phyloP scores from a whole-genome alignment of 2,113 vertebrate species.

The Fulmarus glacialis region DNA sequence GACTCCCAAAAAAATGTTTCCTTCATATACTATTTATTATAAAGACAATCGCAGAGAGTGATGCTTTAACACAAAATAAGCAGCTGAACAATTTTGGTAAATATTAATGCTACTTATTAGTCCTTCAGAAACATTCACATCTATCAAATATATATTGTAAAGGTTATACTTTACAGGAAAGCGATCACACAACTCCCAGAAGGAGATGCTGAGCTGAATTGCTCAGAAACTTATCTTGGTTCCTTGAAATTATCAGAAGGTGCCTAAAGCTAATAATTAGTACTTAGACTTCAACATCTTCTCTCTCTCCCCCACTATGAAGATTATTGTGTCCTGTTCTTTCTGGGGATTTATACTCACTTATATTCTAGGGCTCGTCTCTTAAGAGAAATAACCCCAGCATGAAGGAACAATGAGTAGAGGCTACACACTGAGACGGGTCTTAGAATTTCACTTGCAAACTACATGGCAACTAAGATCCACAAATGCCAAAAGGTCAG shows the following conservation, averaged over 20 bases:
- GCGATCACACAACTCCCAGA: not conserved
- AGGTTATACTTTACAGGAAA: not conserved
- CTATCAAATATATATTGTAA: not conserved
- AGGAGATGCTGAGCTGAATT: not conserved
- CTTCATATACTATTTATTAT: not conserved
- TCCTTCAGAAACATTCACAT: not conserved
- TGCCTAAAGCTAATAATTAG: constrained; percentile 12
- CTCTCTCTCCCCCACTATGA: not conserved
- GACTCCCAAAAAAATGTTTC: not conserved
- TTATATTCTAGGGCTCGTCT: not conserved
- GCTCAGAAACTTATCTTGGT: not conserved
- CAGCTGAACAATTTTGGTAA: not conserved
- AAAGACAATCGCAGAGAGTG: not conserved
- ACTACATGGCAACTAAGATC: not conserved
- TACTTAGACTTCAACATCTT: not conserved
- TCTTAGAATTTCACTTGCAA: not conserved
- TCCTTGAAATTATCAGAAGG: not conserved
- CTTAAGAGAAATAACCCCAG: not conserved
- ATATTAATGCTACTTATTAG: not conserved
- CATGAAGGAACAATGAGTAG: not conserved
- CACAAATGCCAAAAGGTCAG: not conserved
- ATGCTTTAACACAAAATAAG: not conserved
- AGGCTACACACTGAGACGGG: not conserved
- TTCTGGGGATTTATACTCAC: not conserved
- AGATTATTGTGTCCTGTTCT: not conserved